Evolutionary conservation across 2,888 invertebrate genomes (phyloP).

Genomic region (Malacosoma neustria): DNA sequence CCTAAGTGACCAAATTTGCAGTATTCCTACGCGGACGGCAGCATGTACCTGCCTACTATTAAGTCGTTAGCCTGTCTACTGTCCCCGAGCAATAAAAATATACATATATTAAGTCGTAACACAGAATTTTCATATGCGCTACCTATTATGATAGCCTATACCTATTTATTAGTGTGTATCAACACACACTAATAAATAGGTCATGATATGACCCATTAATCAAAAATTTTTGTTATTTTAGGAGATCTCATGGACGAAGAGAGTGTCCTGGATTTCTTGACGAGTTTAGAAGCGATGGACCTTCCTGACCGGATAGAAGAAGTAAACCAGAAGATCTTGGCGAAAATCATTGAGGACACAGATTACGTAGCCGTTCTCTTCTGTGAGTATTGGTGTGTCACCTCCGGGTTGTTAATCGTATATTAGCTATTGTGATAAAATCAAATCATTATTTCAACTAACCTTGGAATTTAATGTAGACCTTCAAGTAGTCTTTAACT

Average conservation of each 20-base stretch:
- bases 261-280: conserved; percentile 93
- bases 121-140: too few relatives aligned
- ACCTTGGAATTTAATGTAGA: conserved; percentile 40
- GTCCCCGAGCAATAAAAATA: too few relatives aligned
- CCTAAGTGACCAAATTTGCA: too few relatives aligned
- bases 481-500: conserved; percentile 29
- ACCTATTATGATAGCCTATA: too few relatives aligned
- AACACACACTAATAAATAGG: too few relatives aligned
- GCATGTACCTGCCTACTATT: too few relatives aligned
- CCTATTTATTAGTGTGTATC: too few relatives aligned
- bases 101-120: too few relatives aligned
- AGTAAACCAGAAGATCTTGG: conserved; percentile 92
- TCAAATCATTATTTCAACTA: conserved; percentile 53
- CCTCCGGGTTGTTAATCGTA: conserved; percentile 39
- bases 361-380: conserved; percentile 94
- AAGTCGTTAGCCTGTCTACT: too few relatives aligned
- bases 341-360: conserved; percentile 93
- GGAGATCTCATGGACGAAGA: conserved; percentile 97
- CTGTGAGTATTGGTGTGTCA: conserved; percentile 81
- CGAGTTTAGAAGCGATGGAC: conserved; percentile 96
- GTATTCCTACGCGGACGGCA: too few relatives aligned
- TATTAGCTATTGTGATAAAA: conserved; percentile 57
- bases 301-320: conserved; percentile 96
- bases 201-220: too few relatives aligned
- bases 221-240: conserved; percentile 61